Evolutionary conservation across 2,797 vertebrate species (phyloP).

Genomic region (Typhlichthys subterraneus): DNA sequence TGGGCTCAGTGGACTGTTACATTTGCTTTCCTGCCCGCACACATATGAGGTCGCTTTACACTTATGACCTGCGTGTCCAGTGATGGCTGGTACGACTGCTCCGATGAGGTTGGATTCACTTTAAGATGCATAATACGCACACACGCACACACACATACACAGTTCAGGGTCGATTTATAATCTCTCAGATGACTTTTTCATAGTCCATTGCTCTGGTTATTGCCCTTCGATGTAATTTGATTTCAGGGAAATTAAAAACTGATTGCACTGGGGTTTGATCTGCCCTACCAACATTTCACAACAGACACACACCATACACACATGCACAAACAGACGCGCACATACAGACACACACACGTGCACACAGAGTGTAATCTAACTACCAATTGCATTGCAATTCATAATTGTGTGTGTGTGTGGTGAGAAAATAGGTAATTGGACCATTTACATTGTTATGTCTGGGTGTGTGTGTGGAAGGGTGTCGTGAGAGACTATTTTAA

Average conservation of each 20-base stretch:
- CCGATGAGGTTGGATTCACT: background rate
- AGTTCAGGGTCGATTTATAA: constrained; percentile 51
- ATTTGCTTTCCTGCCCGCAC: constrained; percentile 19
- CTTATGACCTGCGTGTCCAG: background rate
- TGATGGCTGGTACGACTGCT: constrained; percentile 3
- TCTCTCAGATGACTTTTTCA: constrained; percentile 50
- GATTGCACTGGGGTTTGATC: constrained; percentile 57
- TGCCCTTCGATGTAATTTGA: constrained; percentile 64
- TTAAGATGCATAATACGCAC: constrained; percentile 2
- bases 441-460: no score
- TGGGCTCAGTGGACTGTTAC: constrained; percentile 30
- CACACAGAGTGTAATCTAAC: background rate
- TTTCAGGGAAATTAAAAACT: constrained; percentile 70
- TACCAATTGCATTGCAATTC: no score
- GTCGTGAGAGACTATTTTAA: no score
- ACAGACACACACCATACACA: background rate
- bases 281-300: constrained; percentile 1
- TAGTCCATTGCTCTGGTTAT: constrained; percentile 57
- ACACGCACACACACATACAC: background rate
- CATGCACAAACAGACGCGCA: constrained; percentile 13
- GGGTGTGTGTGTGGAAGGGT: no score
- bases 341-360: constrained; percentile 19
- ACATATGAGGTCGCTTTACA: constrained; percentile 13
- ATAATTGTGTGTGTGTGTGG: no score
- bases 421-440: no score